Base-by-base conservation (phyloP, 2,113 vertebrate genomes). In the Gnathonemus echidnorhynchus region DNA sequence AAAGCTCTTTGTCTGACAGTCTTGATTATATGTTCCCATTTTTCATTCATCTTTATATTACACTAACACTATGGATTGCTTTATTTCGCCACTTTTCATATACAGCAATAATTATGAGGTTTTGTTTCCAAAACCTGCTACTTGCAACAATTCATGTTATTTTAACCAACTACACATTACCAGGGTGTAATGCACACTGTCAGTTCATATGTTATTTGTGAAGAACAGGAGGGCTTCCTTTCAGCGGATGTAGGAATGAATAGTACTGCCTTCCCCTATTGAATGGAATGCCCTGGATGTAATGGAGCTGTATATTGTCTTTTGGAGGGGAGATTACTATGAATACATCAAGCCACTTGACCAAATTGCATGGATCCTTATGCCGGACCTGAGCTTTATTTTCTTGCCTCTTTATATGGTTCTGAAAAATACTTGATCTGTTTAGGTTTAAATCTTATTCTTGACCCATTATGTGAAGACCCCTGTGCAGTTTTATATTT, bases 11-110 rank as follows among this genome's bases (percentile, higher is more conserved):
- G 70, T 85, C 19, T 52, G 70, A 84, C 39, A 62, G 24, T 90
- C 50, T 90, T 90, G 80, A 88, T 88, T 90, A 90, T 62, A 90
- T 52, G 52, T 90, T 31, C 42, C 53, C 21, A 35, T n/a, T 88
- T 88, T 24, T 24, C 35, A 35, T 42, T 48, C n/a, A 48, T 10
- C 13, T 88, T 53, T 84, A 10, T 83, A 53, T 80, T 90, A 53
- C n/a, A 19, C 9, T n/a, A 88, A 21, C 52, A 52, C 66, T 88
- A 46, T 21, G 24, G 2, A 53, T 48, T 85, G 39, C 39, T 46
- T 85, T 48, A 46, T 46, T 85, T 85, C 0, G 9, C n/a, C 45
- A 42, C 21, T n/a, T 24, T n/a, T n/a, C 9, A 85, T 24, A 4
- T 85, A 4, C 21, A 48, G 21, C 15, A 13, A 46, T 48, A 45